Base-by-base conservation (phyloP, 92 coral and sea anemone genomes). In the Desmophyllum pertusum region DNA sequence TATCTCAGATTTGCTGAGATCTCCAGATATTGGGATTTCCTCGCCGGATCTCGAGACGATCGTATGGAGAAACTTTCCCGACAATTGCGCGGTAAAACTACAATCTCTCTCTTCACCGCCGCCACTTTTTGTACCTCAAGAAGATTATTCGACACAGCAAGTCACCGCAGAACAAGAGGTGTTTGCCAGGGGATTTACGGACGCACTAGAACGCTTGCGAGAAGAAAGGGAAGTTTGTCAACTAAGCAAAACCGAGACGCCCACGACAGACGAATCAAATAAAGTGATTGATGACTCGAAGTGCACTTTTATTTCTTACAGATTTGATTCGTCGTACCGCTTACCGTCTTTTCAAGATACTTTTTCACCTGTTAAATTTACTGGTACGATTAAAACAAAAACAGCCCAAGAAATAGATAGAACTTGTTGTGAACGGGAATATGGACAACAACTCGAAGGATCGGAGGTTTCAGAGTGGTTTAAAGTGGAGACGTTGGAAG, bases 161-260 rank as follows among this genome's bases (percentile, higher is more conserved):
- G 92, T 91, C 18, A 94, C 98, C 25, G 90, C 89, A 45, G 98
- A 94, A 68, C 98, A 94, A 75, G 98, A 94, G 67, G 88, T 90
- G 23, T 94, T 94, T 51, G 98, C 94, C 10, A 85, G 90, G 23
- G 98, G 98, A 17, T 94, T 94, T 85, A 94, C 98, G 10, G 98
- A 94, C 52, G 95, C 98, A 0, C 80, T 94, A 74, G 90, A 85
- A 36, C 88, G 88, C 19, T 83, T 91, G 81, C 90, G 90, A 74
- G 95, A 94, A 76, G 90, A 90, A 42, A 90, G 84, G 25, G 80
- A 73, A 53, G 50, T 75, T 31, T 31, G 39, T n/a, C 86, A 59
- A 46, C 75, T 55, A 65, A 83, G 59, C 50, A 87, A 84, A 55
- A 43, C 42, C 15, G 61, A 61, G 57, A 83, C 80, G 55, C 83